Evolutionary conservation across 2,888 invertebrate species (phyloP), one percentile per base, ranked within the genome.

Genomic region (Sesia bembeciformis): DNA sequence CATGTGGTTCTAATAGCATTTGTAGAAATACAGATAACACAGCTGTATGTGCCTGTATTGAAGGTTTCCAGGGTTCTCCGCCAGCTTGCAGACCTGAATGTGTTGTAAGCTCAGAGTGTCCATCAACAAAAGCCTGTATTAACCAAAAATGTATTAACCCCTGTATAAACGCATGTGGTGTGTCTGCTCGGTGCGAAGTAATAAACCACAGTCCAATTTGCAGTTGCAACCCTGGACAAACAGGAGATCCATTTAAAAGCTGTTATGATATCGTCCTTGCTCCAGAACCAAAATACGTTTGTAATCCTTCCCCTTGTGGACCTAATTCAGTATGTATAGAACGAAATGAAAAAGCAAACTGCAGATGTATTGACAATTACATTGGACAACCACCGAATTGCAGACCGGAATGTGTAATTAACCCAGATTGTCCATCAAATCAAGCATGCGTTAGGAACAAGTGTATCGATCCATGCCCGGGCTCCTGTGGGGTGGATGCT

Each of bases 181-280:
- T 92, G 39, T 92, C 92, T 55, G 95, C 96, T 3, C 84, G 93
- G 43, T 97, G 97, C 76, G 93, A 93, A 66, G 95, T 96, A 3
- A 92, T 95, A 41, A 95, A 95, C 74, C 96, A 97, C 72, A 96
- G 96, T 73, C 96, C 96, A 7, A 94, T 96, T 57, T 97, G 97
- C 73, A 94, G 93, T 62, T 97, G 97, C 71, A 93, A 94, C 55
- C 80, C 91, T 38, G 94, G 93, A 38, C 93, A 94, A 77, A 92
- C 93, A 39, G 96, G 96, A 46, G 95, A 95, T 92, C 95, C 95
- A 53, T 95, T 95, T 81, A 92, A 93, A 72, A 92, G 93, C 63
- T 95, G 95, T 71, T 90, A 92, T 59, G 91, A 93, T 62, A 82
- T 93, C 52, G 57, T 76, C 6, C 86, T 68, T 77, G 76, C 58